Evolutionary conservation across 2,888 invertebrate species (phyloP).

Genomic region (Drosophila mimetica): DNA sequence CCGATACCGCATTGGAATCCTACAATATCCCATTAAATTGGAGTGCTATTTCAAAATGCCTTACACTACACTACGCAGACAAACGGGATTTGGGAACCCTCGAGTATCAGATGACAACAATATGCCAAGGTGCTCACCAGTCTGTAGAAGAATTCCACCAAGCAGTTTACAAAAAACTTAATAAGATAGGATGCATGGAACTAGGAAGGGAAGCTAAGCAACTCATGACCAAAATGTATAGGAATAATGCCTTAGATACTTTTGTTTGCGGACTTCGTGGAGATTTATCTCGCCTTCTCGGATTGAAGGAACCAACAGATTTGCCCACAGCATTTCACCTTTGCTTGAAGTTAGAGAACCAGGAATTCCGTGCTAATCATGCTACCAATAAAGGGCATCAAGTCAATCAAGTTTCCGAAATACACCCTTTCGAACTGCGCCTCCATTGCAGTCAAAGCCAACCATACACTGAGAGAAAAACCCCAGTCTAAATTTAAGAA

Average conservation of each 20-base stretch:
- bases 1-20: not conserved
- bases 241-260: not conserved
- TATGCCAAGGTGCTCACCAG: not conserved
- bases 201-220: not conserved
- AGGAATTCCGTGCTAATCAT: not conserved
- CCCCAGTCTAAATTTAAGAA: no score
- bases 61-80: not conserved
- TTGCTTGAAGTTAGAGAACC: not conserved
- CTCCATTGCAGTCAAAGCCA: no score
- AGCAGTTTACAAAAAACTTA: not conserved
- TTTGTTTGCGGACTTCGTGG: not conserved
- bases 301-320: not conserved
- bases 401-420: no score
- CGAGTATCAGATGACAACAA: not conserved
- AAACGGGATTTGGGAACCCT: not conserved
- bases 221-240: not conserved
- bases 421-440: no score
- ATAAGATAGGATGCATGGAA: not conserved
- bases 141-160: not conserved
- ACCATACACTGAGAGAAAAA: no score
- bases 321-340: not conserved
- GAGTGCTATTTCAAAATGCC: not conserved
- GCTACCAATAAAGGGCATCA: not conserved
- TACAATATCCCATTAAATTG: not conserved
- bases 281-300: no score